These are phyloP conservation scores for Sinocyclocheilus anshuiensis DNA, from an alignment of 2,113 vertebrate species.

Conservation along the genomic window DNA sequence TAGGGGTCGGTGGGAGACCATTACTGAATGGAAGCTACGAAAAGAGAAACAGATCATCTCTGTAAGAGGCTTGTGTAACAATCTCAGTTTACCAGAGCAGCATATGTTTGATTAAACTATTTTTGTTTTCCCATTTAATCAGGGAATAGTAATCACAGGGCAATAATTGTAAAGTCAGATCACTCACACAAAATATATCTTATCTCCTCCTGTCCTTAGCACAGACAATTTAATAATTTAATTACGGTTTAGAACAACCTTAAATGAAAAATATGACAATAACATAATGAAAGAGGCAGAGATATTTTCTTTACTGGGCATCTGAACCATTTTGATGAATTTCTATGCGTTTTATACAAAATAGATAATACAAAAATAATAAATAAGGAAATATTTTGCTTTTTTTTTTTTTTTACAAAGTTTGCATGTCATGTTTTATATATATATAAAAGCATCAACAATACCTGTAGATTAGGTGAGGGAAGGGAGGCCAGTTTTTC, in stretches of 20 bases:
- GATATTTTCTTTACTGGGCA: too few relatives aligned
- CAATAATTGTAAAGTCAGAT: background rate
- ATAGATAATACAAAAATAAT: too few relatives aligned
- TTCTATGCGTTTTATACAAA: too few relatives aligned
- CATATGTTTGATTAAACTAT: background rate
- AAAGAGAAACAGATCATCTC: background rate
- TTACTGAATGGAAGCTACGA: slow-evolving; percentile 92
- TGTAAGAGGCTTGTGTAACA: too few relatives aligned
- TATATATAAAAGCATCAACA: background rate
- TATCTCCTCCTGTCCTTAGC: background rate
- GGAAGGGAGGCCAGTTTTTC: slow-evolving; percentile 84
- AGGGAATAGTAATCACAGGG: background rate
- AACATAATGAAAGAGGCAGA: too few relatives aligned
- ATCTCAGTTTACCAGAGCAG: too few relatives aligned
- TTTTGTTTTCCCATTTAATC: background rate
- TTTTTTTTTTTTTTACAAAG: too few relatives aligned
- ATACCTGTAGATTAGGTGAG: slow-evolving; percentile 51
- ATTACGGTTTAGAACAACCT: background rate
- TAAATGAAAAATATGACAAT: background rate
- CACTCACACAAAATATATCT: background rate
- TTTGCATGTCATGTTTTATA: too few relatives aligned
- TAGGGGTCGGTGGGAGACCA: slow-evolving; percentile 95
- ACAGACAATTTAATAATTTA: background rate
- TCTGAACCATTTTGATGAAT: too few relatives aligned
- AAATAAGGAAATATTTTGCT: too few relatives aligned